A percentile compares a stretch with the other conserved stretches of the same genome.
Conservation (phyloP, 1,140 invertebrate species). For the Macrobrachium rosenbergii region DNA sequence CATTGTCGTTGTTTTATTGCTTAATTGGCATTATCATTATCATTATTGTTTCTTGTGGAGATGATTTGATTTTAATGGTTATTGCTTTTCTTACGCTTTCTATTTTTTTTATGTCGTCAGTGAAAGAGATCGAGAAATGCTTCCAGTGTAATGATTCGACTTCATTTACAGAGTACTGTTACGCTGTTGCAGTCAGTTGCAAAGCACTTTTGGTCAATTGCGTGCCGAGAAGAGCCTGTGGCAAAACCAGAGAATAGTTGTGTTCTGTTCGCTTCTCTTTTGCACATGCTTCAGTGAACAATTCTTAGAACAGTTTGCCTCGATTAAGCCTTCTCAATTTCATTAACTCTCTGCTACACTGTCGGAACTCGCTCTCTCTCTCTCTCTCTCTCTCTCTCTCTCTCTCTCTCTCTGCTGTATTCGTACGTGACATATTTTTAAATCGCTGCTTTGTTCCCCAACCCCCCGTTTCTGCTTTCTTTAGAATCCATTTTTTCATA, state of each 20-base stretch:
- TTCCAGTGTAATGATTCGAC: too few species aligned
- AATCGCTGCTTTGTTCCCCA: neutral
- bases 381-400: constrained; percentile 41
- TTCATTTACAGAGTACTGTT: too few species aligned
- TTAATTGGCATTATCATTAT: neutral
- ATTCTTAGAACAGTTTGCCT: too few species aligned
- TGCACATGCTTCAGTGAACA: too few species aligned
- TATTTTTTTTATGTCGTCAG: neutral
- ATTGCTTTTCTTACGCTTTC: constrained; percentile 13
- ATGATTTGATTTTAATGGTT: neutral
- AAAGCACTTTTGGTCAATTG: too few species aligned
- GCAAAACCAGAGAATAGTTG: too few species aligned
- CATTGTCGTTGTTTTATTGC: neutral
- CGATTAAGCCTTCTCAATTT: too few species aligned
- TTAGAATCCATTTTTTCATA: neutral
- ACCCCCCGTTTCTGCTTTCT: neutral
- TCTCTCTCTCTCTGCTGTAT: constrained; percentile 32
- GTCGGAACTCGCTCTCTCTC: constrained; percentile 19
- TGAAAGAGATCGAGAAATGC: too few species aligned
- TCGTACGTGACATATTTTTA: neutral
- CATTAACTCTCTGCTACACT: too few species aligned
- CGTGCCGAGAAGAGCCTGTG: too few species aligned
- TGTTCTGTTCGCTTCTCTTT: too few species aligned
- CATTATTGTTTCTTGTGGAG: neutral
- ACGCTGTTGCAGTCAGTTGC: too few species aligned